phyloP scores from a whole-genome alignment of 2,113 vertebrate genomes.

The Apteryx mantelli region DNA sequence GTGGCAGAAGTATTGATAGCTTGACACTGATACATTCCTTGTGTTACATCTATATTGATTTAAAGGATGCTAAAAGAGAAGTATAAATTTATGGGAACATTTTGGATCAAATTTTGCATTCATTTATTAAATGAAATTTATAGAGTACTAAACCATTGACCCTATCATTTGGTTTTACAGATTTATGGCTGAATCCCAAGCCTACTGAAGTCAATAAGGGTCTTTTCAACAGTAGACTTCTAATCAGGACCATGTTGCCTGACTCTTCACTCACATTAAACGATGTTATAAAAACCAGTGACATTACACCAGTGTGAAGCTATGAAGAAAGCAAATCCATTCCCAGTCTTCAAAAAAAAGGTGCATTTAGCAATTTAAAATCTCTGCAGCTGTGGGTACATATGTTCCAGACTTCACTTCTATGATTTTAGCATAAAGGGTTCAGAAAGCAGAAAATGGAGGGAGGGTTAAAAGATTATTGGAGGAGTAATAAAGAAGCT shows the following conservation, averaged over 20 bases:
- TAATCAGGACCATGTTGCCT: background rate
- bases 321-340: background rate
- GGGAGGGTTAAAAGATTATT: background rate
- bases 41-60: slow-evolving; percentile 51
- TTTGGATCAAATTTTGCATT: slow-evolving; percentile 61
- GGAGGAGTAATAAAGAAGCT: background rate
- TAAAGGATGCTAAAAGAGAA: slow-evolving; percentile 45
- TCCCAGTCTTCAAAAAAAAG: background rate
- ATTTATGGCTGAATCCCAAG: slow-evolving; percentile 24
- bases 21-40: slow-evolving; percentile 50
- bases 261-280: background rate
- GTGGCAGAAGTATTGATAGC: slow-evolving; percentile 13
- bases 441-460: background rate
- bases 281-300: background rate
- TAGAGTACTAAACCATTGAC: slow-evolving; percentile 55
- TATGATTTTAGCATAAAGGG: background rate
- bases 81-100: slow-evolving; percentile 44
- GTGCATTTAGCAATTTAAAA: background rate
- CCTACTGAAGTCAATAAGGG: slow-evolving; percentile 22
- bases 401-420: background rate
- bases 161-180: slow-evolving; percentile 21
- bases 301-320: background rate
- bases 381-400: background rate
- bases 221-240: background rate
- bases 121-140: slow-evolving; percentile 61